Base-by-base conservation (phyloP, 2,113 vertebrate genomes). In the Lophius piscatorius region DNA sequence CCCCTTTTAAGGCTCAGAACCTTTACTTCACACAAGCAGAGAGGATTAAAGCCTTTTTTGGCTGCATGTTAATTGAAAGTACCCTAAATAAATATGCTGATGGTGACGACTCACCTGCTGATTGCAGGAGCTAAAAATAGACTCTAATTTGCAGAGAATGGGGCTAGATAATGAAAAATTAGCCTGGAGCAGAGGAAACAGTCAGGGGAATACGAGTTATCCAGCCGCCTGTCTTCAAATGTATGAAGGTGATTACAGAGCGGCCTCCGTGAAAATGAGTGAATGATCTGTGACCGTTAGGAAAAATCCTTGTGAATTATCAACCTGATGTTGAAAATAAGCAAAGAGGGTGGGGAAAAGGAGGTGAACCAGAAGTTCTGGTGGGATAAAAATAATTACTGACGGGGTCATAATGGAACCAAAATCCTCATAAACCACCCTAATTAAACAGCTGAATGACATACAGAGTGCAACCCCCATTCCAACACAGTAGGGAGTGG, bases 111-210 rank as follows among this genome's bases (percentile, higher is more conserved):
- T 68, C 56, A 61, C 60, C 69, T 70, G 74, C 42, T 60, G 73
- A 80, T 74, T 63, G 69, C 63, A 31, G 29, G 31, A 6, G 47
- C 81, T 78, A 80, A 78, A 79, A 78, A 77, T 77, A 83, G 70
- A 61, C 60, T 50, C 29, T 35, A 64, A 74, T 78, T 70, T 73
- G 61, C 54, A 74, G 24, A 76, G 46, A 63, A 40, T 16, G 49
- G 65, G 70, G 66, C 18, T 45, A 21, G 66, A 74, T 47, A 66
- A 76, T 60, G 56, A 79, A 79, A 67, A 63, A 60, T 70, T 21
- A 72, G 55, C 52, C 57, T 81, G 62, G 44, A 66, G 60, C 70
- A 61, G 72, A 68, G 31, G 74, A 55, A 63, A 66, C 41, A 46
- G 50, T 64, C 52, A 60, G 1, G 9, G 61, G 28, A 51, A 39